A percentile compares a stretch with the other conserved stretches of the same genome.
Conservation (phyloP, 2,888 invertebrate genomes). For the Meghimatium bilineatum region DNA sequence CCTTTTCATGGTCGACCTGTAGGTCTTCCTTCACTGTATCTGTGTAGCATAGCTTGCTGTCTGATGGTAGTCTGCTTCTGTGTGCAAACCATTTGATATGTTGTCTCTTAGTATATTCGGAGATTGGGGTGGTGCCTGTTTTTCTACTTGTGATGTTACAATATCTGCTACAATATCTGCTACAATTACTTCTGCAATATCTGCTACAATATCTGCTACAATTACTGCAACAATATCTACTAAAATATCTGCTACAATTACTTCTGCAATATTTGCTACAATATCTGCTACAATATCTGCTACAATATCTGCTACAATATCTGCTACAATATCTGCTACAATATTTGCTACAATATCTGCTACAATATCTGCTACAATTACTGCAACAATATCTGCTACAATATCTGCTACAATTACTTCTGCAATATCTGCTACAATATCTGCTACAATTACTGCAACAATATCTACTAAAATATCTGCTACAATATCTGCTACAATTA, state of each 20-base stretch:
- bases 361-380: no score
- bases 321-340: not conserved
- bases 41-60: no score
- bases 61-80: no score
- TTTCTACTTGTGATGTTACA: no score
- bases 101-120: no score
- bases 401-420: not conserved
- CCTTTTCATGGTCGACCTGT: no score
- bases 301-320: not conserved
- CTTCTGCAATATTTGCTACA: not conserved
- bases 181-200: not conserved
- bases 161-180: not conserved
- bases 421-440: not conserved
- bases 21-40: no score
- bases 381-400: not conserved
- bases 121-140: no score
- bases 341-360: not conserved
- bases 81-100: no score
- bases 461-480: no score
- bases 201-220: not conserved
- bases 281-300: not conserved
- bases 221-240: not conserved
- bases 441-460: no score
- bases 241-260: not conserved
- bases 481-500: no score